Percentiles rank a stretch among this genome's conserved stretches.
Conservation (phyloP, 2,113 vertebrate genomes). For the Lichenostomus cassidix region DNA sequence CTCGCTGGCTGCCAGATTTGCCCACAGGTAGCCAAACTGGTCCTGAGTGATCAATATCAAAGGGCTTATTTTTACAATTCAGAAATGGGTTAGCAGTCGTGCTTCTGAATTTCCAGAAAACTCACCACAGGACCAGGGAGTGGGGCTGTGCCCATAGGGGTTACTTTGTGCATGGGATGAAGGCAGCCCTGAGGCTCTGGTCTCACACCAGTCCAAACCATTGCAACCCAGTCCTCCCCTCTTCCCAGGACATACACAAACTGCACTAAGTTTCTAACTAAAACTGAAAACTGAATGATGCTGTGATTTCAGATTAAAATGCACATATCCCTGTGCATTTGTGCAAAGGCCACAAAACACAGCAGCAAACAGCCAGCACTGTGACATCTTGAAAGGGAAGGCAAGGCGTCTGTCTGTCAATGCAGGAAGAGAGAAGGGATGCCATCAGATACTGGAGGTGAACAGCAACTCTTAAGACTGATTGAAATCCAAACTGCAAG, state of each 20-base stretch:
- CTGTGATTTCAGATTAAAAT: neutral
- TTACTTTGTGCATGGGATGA: neutral
- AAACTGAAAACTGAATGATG: neutral
- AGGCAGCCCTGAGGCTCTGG: neutral
- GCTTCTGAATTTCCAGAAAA: neutral
- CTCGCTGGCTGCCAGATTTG: neutral
- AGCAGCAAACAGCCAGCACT: too few relatives aligned
- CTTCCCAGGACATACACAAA: neutral
- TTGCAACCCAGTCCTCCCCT: neutral
- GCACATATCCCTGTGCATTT: neutral
- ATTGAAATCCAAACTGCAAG: neutral
- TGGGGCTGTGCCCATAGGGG: rapidly evolving
- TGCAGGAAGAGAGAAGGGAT: neutral
- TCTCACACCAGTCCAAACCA: neutral
- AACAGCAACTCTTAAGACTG: neutral
- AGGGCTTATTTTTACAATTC: neutral
- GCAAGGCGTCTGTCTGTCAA: too few relatives aligned
- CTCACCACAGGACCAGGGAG: neutral
- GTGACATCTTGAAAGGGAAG: rapidly evolving
- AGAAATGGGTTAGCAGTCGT: neutral
- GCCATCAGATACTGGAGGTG: rapidly evolving
- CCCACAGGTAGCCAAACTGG: neutral
- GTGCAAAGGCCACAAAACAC: neutral
- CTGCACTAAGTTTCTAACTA: rapidly evolving
- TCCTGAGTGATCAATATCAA: neutral